Evolutionary conservation across 37 sponge, comb jelly and placozoan genomes (phyloP), one percentile per base, ranked within the genome.

Genomic region (Dysidea cf. avara): DNA sequence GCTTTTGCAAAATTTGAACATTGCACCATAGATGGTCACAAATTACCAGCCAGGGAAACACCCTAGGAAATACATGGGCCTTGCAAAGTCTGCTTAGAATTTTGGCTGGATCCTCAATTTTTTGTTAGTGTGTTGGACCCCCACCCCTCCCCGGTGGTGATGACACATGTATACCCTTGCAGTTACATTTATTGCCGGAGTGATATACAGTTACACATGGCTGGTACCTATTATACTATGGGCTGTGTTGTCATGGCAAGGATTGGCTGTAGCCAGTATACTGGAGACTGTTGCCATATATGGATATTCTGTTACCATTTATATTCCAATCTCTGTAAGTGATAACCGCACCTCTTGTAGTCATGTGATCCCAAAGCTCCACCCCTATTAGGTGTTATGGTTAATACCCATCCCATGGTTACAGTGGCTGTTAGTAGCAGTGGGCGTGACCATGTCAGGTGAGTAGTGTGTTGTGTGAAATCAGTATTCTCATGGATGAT

Each of bases 251-350:
- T 60, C 54, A 51, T 86, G 87, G 87, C 68, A 81, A 21, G 74
- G 73, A 14, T 59, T 51, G 26, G 25, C 32, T 1, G 61, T 47
- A 50, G 49, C 55, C 4, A 50, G 81, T 12, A 61, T 86, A 29
- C 43, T 80, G 0, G 62, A 81, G 63, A 61, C 81, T 9, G 68
- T 81, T 16, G 54, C 81, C 11, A 57, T 86, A 28, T 86, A 86
- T 53, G 87, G 87, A 33, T 86, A 86, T 55, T 75, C 77, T 50
- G 60, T 86, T 7, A 36, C 66, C 26, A 61, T 80, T 32, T 80
- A 69, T 61, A 86, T 86, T 21, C 81, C 87, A 36, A 52, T 86
- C 0, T 46, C 72, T 40, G 77, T 86, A 38, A 68, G 81, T 55
- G 32, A 9, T 11, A 29, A 11, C 12, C 25, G 11, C 61, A 9